Evolutionary conservation across 2,797 vertebrate genomes (phyloP), one percentile per base, ranked within the genome.

Genomic region (Siniperca obscura): DNA sequence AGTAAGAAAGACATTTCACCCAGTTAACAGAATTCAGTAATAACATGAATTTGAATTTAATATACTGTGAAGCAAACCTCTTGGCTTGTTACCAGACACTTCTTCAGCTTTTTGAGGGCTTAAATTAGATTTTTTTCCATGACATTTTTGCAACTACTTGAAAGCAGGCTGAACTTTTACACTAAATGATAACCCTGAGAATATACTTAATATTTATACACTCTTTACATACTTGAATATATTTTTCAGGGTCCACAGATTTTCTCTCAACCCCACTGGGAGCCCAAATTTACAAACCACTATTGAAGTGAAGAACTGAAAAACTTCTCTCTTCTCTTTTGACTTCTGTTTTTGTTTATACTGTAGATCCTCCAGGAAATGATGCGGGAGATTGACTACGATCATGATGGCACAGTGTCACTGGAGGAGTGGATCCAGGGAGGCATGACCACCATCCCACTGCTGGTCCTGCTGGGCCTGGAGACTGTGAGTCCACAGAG

Each of bases 371-470:
- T 99, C 50, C 97, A 98, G 92, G 98, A 99, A 90, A 99, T 99
- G 97, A 99, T 99, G 98, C 96, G 96, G 87, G 97, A 99, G 94
- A 99, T 99, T 48, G 98, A 99, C 91, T 99, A 98, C 13, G 97
- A 99, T 76, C 96, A 92, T 4, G 97, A 99, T 27, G 98, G 97
- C n/a, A 97, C 97, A 0, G 97, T 99, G 73, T 98, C 98, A 2
- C 91, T 99, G 83, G 96, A 97, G 83, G 98, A 99, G 83, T 99
- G 98, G 98, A 98, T 99, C 81, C 97, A 98, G 88, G 98, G 98
- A 13, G 98, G 98, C 72, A 96, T 98, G 97, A 99, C 97, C 3
- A 99, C 97, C 42, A 98, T 99, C 81, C 98, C 98, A 0, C 96
- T 99, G 42, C 95, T 99, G 46, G 98, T 99, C 6, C 95, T 99